Base-by-base conservation (phyloP, 1,140 invertebrate species). In the Aphaenogaster floridana region DNA sequence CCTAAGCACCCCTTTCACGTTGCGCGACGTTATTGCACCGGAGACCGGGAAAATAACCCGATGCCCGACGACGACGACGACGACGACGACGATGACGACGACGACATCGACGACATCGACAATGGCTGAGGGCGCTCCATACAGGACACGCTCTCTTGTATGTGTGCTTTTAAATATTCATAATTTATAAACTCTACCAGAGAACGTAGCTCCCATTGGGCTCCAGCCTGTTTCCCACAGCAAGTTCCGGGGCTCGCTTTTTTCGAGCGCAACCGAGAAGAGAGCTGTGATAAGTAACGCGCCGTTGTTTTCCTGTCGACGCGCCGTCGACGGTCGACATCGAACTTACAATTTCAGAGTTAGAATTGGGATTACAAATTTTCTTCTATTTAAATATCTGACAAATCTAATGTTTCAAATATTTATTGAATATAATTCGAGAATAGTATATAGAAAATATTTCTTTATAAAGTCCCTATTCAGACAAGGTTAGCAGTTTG, bases 1-100 rank as follows among this genome's bases (percentile, higher is more conserved):
- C 93, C 93, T 93, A 93, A 93, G 92, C 93, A 93, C 90, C 90
- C 89, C 93, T 93, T 93, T 93, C 91, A 91, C 89, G 72, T 79
- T 86, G 74, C 86, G 80, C 91, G 86, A 89, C 90, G 88, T 92
- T 92, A 93, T 93, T 87, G 92, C 89, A 88, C 79, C 86, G 88
- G 80, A 88, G 91, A 90, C 89, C 42, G 85, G 89, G 86, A 90
- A 91, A 91, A 91, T 91, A 91, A 78, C 89, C 48, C n/a, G 63
- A 76, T 63, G 87, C 81, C 42, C 79, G 52, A 72, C 39, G 39
- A 81, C 39, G 66, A 57, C 28, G 52, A 72, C 17, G 52, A 72
- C 11, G n/a, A 74, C 42, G 28, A 74, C 68, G 68, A 83, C 39
- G 50, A 68, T 11, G 28, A 36, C 42, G 17, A 50, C 21, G 21